Conservation (phyloP, 2,888 invertebrate genomes). For the Nebria salina region DNA sequence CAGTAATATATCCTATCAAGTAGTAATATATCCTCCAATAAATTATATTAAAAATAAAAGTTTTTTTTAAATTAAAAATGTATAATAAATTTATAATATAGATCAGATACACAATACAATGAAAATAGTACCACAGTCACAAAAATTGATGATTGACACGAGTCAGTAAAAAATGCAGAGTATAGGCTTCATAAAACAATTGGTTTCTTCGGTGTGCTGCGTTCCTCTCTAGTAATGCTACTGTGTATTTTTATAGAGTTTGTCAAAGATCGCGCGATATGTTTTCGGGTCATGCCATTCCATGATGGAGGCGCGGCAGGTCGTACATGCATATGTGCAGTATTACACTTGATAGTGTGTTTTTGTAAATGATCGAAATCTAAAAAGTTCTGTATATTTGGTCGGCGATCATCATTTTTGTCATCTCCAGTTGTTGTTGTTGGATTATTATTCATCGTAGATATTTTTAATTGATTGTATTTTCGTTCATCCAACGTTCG, state of each 20-base stretch:
- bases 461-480: slow-evolving; percentile 58
- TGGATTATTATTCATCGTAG: slow-evolving; percentile 15
- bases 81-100: slow-evolving; percentile 13
- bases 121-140: slow-evolving; percentile 8
- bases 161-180: not conserved
- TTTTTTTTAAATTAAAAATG: not conserved
- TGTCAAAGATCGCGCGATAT: slow-evolving; percentile 47
- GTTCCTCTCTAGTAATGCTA: slow-evolving; percentile 37
- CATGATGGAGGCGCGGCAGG: slow-evolving; percentile 34
- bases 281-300: slow-evolving; percentile 45
- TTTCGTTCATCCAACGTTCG: slow-evolving; percentile 73
- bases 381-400: slow-evolving; percentile 46
- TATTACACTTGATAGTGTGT: slow-evolving; percentile 29
- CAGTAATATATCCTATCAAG: not conserved
- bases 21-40: too few relatives aligned
- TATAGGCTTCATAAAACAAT: slow-evolving; percentile 4
- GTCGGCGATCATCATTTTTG: slow-evolving; percentile 33
- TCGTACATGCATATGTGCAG: slow-evolving; percentile 22
- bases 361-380: slow-evolving; percentile 38
- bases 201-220: slow-evolving; percentile 17
- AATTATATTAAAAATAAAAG: not conserved
- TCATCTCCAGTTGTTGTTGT: slow-evolving; percentile 26
- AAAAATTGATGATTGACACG: not conserved
- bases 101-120: slow-evolving; percentile 9
- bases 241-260: slow-evolving; percentile 47